Base-by-base conservation (phyloP, 1,140 invertebrate genomes). In the Dendroctonus valens region DNA sequence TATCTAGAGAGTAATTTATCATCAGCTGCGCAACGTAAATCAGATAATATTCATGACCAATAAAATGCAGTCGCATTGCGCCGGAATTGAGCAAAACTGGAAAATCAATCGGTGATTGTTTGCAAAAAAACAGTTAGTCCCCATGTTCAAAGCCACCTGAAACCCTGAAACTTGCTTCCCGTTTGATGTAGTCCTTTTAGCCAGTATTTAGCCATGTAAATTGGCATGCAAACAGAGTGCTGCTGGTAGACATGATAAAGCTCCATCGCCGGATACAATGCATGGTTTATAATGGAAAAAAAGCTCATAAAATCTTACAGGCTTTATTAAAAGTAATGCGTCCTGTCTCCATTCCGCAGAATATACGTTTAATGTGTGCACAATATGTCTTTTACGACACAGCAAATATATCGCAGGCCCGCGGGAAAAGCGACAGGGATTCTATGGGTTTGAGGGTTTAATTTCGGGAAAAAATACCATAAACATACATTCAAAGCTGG, bases 351-450 rank as follows among this genome's bases (percentile, higher is more conserved):
- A 52, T 52, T 52, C 50, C 50, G 26, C n/a, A 26, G 50, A 52
- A 52, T 52, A 52, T 52, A 52, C 50, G 50, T 15, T 52, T 52
- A 6, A 52, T 52, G 38, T 52, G 12, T 52, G 50, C 50, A 52
- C 50, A 52, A 52, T 52, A 52, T 52, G 50, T 52, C 50, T 52
- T 52, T 52, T 52, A 52, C 50, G 50, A 52, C 50, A 26, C 8
- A 52, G 50, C n/a, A 52, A 52, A 52, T 52, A 52, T 52, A 52
- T 52, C 37, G 50, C 50, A 52, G 5, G 14, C 50, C 50, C 50
- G 14, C 9, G 50, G 50, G 50, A 52, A 52, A 12, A 14, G 12
- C n/a, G 38, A 26, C 5, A 48, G 46, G 50, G 38, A 52, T 52
- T 52, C 50, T 52, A 11, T 14, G 12, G 50, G 50, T 52, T 12